These are phyloP conservation scores for Dendrolimus pini DNA, from an alignment of 2,888 invertebrate species.

Conservation along the genomic window DNA sequence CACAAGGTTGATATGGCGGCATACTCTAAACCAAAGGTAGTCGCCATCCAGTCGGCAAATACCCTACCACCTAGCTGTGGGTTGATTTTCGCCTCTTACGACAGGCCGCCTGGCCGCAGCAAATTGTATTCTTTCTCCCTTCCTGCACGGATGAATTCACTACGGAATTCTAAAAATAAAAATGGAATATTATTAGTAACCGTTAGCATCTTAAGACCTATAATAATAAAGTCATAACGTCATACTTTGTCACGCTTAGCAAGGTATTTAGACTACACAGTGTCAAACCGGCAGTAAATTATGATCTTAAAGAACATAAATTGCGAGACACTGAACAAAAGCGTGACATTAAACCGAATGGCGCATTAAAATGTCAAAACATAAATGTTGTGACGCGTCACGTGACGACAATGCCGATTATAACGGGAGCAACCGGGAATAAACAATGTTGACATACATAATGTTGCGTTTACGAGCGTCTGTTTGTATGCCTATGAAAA, in stretches of 20 bases:
- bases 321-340: slow-evolving; percentile 43
- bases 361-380: slow-evolving; percentile 63
- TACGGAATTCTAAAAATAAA: too few species aligned
- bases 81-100: too few species aligned
- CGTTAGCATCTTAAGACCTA: too few species aligned
- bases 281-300: slow-evolving; percentile 31
- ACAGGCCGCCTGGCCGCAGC: too few species aligned
- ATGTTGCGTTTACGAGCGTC: not conserved
- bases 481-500: not conserved
- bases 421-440: slow-evolving; percentile 11
- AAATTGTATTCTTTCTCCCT: too few species aligned
- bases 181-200: too few species aligned
- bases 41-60: too few species aligned
- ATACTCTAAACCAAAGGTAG: too few species aligned
- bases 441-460: not conserved
- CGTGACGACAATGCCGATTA: slow-evolving; percentile 18
- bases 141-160: too few species aligned
- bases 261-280: not conserved
- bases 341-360: slow-evolving; percentile 52
- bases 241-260: not conserved
- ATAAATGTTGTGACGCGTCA: slow-evolving; percentile 29
- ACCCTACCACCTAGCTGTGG: too few species aligned
- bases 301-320: slow-evolving; percentile 33
- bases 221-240: not conserved
- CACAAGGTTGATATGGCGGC: too few species aligned